Base-by-base conservation (phyloP, 1,140 invertebrate species). In the Philotrypesis tridentata region DNA sequence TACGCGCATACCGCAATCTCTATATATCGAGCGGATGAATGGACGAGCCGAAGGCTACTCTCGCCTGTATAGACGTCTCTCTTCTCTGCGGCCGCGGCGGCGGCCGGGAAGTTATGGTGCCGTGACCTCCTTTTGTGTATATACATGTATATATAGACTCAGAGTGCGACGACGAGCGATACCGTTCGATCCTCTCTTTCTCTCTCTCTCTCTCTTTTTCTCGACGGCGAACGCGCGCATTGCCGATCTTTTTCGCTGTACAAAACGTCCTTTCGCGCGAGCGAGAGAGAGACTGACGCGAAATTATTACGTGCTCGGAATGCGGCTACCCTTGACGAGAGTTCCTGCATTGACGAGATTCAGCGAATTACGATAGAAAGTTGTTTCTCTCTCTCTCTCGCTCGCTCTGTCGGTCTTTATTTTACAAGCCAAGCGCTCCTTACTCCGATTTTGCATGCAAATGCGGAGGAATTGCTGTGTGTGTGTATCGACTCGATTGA, bases 321-420 rank as follows among this genome's bases (percentile, higher is more conserved):
- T 86, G 84, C 68, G 84, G 85, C 61, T 85, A 86, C 84, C 85
- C 85, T 85, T 85, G 84, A 76, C 65, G 82, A 68, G 37, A 72
- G 37, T 72, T 43, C 23, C 37, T 43, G n/a, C 37, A 72, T 48
- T 17, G 21, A 7, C 48, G 48, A 21, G 48, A 17, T 55, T 48
- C 43, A 48, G 14, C 17, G 43, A 48, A 14, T 17, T n/a, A n/a
- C 48, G 21, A 1, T 55, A 7, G 21, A 55, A 55, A n/a, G 48
- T 55, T 48, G 43, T 2, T 17, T 17, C 17, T n/a, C n/a, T n/a
- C n/a, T n/a, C n/a, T n/a, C n/a, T n/a, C n/a, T n/a, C n/a, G n/a
- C n/a, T n/a, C n/a, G n/a, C n/a, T n/a, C n/a, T n/a, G n/a, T n/a
- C n/a, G n/a, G n/a, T n/a, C n/a, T n/a, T n/a, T n/a, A n/a, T n/a